phyloP scores from a whole-genome alignment of 2,113 vertebrate species.

The Eublepharis macularius region DNA sequence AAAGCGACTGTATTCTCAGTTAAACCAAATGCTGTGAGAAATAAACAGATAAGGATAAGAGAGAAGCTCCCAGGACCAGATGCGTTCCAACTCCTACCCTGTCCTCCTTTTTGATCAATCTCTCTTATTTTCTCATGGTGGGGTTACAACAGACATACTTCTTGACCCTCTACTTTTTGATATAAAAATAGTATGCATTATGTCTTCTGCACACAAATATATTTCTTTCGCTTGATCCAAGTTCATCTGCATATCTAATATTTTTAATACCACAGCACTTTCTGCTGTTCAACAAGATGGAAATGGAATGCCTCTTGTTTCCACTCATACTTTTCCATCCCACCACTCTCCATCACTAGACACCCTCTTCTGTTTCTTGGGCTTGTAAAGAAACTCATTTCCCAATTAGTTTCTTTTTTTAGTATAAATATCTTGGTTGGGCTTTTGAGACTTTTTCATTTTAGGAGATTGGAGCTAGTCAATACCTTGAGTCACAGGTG shows the following conservation, averaged over 20 bases:
- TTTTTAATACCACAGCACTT: background rate
- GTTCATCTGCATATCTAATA: background rate
- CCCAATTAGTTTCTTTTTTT: too few relatives aligned
- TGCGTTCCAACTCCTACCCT: background rate
- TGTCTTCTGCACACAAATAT: background rate
- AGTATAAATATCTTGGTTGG: too few relatives aligned
- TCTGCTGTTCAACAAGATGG: background rate
- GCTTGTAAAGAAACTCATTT: background rate
- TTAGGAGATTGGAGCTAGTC: too few relatives aligned
- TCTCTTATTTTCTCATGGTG: background rate
- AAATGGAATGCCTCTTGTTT: background rate
- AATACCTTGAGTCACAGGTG: too few relatives aligned
- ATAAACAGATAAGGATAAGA: slow-evolving; percentile 23
- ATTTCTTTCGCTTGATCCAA: background rate
- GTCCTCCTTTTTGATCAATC: background rate
- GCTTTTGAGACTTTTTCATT: too few relatives aligned
- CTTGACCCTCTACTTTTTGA: background rate
- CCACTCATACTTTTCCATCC: background rate
- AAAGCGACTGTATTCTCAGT: slow-evolving; percentile 17
- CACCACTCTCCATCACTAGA: background rate
- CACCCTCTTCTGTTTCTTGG: background rate
- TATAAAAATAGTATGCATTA: background rate
- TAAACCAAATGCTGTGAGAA: slow-evolving; percentile 25
- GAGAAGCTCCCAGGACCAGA: background rate
- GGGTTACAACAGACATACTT: background rate